phyloP scores from a whole-genome alignment of 1,140 invertebrate genomes.

The Hylaeus volcanicus region DNA sequence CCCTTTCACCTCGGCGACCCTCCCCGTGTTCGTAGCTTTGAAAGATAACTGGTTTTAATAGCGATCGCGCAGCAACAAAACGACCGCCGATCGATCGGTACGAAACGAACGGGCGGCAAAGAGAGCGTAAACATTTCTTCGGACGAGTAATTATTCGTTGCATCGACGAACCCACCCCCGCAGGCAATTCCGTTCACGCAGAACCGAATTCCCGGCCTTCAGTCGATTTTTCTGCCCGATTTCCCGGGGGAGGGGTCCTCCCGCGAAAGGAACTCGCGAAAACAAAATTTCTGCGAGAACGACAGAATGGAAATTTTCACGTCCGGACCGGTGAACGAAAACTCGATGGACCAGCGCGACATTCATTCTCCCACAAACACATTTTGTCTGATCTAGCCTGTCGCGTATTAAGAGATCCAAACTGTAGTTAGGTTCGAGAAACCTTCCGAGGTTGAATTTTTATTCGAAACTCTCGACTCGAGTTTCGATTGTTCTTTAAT shows the following conservation, averaged over 20 bases:
- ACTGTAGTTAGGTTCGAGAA: no score
- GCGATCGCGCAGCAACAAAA: constrained; percentile 10
- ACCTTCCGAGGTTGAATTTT: no score
- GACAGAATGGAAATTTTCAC: constrained; percentile 53
- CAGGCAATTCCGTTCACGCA: neutral
- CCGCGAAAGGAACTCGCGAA: constrained; percentile 1
- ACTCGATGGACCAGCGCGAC: constrained; percentile 9
- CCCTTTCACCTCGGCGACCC: neutral
- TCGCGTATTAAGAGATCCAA: no score
- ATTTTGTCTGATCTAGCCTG: no score
- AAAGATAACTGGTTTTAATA: neutral
- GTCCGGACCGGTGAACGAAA: constrained; percentile 21
- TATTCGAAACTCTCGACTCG: no score
- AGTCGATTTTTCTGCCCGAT: constrained; percentile 44
- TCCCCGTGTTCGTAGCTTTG: no score
- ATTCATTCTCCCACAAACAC: neutral
- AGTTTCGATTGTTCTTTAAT: no score
- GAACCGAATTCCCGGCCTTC: neutral
- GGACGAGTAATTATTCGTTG: constrained; percentile 19
- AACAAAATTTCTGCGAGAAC: constrained; percentile 41
- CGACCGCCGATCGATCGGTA: no score
- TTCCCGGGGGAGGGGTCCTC: constrained; percentile 33
- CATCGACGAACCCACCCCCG: neutral
- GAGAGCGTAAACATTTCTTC: constrained; percentile 1
- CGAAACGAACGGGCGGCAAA: neutral